Percentiles rank a stretch among this genome's conserved stretches.
Evolutionary conservation across 2,888 invertebrate species (phyloP).

Genomic region (Limnephilus auricula): DNA sequence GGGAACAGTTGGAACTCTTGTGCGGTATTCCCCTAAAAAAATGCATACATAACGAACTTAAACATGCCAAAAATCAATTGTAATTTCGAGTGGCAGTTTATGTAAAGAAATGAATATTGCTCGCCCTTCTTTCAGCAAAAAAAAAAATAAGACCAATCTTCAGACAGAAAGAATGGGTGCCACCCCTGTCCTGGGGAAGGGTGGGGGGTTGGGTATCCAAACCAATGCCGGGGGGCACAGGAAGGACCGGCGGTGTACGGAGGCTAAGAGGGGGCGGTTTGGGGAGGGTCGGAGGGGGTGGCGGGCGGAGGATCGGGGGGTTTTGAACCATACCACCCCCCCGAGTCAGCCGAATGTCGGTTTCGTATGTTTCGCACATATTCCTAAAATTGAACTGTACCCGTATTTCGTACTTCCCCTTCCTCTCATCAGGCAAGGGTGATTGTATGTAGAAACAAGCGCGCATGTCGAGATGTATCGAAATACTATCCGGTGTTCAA

Average conservation of each 20-base stretch:
- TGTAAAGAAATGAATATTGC: neutral
- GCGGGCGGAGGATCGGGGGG: neutral
- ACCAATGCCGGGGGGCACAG: constrained; percentile 28
- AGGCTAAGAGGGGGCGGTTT: constrained; percentile 3
- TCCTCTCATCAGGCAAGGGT: constrained; percentile 18
- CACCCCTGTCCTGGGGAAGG: neutral
- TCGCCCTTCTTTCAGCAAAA: neutral
- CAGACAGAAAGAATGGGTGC: neutral
- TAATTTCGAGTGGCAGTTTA: neutral
- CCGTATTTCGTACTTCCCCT: constrained; percentile 15
- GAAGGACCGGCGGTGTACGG: neutral
- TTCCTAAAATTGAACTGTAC: constrained; percentile 57
- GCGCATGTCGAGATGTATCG: neutral
- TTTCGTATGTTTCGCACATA: constrained; percentile 58
- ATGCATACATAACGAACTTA: neutral
- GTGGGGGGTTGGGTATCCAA: neutral
- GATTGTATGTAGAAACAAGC: constrained; percentile 32
- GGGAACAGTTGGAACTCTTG: no score
- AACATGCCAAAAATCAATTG: neutral
- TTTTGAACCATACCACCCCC: constrained; percentile 20
- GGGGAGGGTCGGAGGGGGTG: neutral
- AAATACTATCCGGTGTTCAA: neutral
- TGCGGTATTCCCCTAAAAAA: no score
- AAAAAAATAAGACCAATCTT: neutral
- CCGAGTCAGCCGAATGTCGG: constrained; percentile 37